These are phyloP conservation scores for Epinotia ramella DNA, from an alignment of 2,888 invertebrate species.

Conservation along the genomic window DNA sequence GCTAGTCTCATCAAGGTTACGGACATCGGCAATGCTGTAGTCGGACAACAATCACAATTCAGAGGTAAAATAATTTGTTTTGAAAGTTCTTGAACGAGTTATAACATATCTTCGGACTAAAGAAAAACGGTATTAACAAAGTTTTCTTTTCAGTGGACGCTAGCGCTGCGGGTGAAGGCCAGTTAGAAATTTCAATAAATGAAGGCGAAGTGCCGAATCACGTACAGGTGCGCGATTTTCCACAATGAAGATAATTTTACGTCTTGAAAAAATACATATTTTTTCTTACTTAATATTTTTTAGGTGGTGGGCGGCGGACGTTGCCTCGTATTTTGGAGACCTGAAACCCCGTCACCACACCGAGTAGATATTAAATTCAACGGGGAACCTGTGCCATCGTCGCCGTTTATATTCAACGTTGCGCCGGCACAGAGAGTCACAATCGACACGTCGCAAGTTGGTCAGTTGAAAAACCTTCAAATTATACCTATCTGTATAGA, in stretches of 20 bases:
- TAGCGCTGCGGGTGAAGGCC: conserved; percentile 99
- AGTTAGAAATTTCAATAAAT: conserved; percentile 99
- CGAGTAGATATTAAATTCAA: conserved; percentile 98
- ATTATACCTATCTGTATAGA: neutral
- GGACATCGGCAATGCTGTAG: conserved; percentile 96
- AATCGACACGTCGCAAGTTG: conserved; percentile 79
- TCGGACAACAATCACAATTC: conserved; percentile 98
- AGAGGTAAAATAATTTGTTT: conserved; percentile 87
- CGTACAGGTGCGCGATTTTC: conserved; percentile 86
- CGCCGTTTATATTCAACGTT: conserved; percentile 94
- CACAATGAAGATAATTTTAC: neutral
- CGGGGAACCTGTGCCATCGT: conserved; percentile 96
- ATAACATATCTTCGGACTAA: neutral
- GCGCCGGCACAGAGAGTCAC: conserved; percentile 79
- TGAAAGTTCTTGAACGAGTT: neutral
- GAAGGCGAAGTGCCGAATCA: conserved; percentile 99
- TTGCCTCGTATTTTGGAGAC: conserved; percentile 97
- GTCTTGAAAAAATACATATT: neutral
- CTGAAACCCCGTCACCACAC: conserved; percentile 95
- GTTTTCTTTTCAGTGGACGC: conserved; percentile 93
- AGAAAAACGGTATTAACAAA: neutral
- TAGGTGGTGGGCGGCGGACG: conserved; percentile 97
- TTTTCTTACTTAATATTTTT: conserved; percentile 2
- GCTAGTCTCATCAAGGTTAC: conserved; percentile 97
- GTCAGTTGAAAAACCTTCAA: conserved; percentile 57